Evolutionary conservation across 2,888 invertebrate species (phyloP).

Genomic region (Mesoligia furuncula): DNA sequence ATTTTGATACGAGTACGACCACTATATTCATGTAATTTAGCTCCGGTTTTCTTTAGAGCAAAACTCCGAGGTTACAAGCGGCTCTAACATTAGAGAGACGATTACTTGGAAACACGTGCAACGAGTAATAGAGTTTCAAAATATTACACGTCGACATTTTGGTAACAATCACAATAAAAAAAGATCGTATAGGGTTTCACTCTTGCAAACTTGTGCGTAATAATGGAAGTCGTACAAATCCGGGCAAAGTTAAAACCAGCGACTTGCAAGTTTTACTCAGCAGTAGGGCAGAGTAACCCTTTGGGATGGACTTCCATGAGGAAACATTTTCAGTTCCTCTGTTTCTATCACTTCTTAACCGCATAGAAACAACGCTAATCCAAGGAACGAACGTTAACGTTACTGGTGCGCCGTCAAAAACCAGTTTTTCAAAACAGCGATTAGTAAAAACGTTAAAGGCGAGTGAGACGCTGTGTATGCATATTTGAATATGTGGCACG

Average conservation of each 20-base stretch:
- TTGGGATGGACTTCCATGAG: background rate
- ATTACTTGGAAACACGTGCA: constrained; percentile 26
- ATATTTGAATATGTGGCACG: constrained; percentile 67
- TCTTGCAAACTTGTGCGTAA: background rate
- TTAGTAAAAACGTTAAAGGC: constrained; percentile 62
- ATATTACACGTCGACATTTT: constrained; percentile 21
- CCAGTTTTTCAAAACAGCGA: constrained; percentile 65
- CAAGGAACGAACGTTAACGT: constrained; percentile 44
- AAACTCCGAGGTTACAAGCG: constrained; percentile 11
- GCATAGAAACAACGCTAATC: constrained; percentile 50
- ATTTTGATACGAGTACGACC: constrained; percentile 1
- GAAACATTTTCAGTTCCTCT: background rate
- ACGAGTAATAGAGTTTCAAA: constrained; percentile 28
- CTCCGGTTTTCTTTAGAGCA: constrained; percentile 19
- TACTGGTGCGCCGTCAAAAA: constrained; percentile 57
- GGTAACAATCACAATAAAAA: constrained; percentile 9
- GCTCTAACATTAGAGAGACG: constrained; percentile 29
- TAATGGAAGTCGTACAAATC: background rate
- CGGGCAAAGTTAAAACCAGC: background rate
- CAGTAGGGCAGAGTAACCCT: background rate
- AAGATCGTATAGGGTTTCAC: background rate
- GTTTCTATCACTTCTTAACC: constrained; percentile 24
- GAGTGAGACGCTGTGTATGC: constrained; percentile 62
- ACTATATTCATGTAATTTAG: constrained; percentile 10
- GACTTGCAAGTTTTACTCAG: background rate